Evolutionary conservation across 1,140 invertebrate species (phyloP), one percentile per base, ranked within the genome.

Genomic region (Nasonia vitripennis): DNA sequence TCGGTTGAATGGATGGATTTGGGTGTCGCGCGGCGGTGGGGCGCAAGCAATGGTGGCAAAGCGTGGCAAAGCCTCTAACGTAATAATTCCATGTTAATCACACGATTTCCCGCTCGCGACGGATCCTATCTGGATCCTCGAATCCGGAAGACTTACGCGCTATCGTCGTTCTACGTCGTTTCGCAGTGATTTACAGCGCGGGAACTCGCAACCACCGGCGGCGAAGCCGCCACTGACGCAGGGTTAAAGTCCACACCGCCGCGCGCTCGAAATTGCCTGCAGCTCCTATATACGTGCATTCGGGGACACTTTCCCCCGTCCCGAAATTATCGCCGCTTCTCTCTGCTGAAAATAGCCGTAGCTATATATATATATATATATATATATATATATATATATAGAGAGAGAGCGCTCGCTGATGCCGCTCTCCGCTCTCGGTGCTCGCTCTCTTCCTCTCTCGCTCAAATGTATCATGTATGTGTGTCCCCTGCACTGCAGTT

Each of bases 1-100:
- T 62, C 55, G 55, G 55, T 0, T 62, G 55, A 62, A 62, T 62
- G 55, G 55, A 62, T 62, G 55, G 55, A 62, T 62, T 62, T 3
- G 17, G 55, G 55, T 62, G 48, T 51, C 48, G 48, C 55, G 55
- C 55, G 20, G 4, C 14, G 6, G 14, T 17, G 20, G 55, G 20
- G 17, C 17, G 20, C 6, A 3, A 6, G 55, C 55, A 62, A 20
- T 17, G 17, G 2, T 62, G 55, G 55, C 55, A 62, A 37, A 37
- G 34, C 34, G 34, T 37, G 20, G 55, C 55, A 62, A 62, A 62
- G 55, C 55, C 55, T 62, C 55, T n/a, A 62, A 62, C 55, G 55
- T 62, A 62, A 62, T 62, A 62, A 62, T 62, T 62, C 55, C 55
- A 62, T 62, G 55, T 62, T 62, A 62, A 62, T 62, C 55, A 62